Conservation (phyloP, 2,113 vertebrate genomes). For the Sturnira hondurensis region DNA sequence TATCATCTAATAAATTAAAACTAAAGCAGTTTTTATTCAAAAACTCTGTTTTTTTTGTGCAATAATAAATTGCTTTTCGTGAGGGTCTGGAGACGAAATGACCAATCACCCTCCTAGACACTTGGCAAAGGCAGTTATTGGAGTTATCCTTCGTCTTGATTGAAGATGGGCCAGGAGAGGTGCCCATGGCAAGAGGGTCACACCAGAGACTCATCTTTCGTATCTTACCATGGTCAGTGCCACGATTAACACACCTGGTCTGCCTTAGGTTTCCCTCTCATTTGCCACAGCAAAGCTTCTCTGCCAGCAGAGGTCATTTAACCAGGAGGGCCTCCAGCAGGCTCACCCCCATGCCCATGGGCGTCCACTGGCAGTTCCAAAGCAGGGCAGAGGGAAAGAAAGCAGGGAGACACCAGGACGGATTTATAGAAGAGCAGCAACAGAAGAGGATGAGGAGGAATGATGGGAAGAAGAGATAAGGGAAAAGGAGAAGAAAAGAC, state of each 20-base stretch:
- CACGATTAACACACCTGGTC: neutral
- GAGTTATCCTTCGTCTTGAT: neutral
- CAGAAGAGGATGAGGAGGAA: neutral
- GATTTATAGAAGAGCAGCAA: neutral
- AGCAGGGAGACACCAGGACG: neutral
- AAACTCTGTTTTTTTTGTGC: constrained; percentile 58
- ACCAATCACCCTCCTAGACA: constrained; percentile 48
- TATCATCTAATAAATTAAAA: constrained; percentile 15
- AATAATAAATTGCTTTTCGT: constrained; percentile 67
- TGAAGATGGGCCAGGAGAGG: neutral
- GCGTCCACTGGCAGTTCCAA: neutral
- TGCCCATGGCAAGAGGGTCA: neutral
- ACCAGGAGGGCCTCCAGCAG: neutral
- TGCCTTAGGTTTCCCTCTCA: neutral
- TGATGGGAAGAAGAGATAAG: neutral
- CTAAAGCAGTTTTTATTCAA: constrained; percentile 52
- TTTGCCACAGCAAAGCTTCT: neutral
- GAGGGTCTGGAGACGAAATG: constrained; percentile 50
- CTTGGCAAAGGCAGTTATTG: constrained; percentile 44
- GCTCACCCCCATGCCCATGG: accelerated
- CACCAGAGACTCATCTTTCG: neutral
- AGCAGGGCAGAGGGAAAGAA: neutral
- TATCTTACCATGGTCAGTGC: neutral
- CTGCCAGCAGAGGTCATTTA: neutral
- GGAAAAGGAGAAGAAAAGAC: neutral